A percentile compares a stretch with the other conserved stretches of the same genome.
Evolutionary conservation across 2,888 invertebrate genomes (phyloP).

Genomic region (Chalcis sispes): DNA sequence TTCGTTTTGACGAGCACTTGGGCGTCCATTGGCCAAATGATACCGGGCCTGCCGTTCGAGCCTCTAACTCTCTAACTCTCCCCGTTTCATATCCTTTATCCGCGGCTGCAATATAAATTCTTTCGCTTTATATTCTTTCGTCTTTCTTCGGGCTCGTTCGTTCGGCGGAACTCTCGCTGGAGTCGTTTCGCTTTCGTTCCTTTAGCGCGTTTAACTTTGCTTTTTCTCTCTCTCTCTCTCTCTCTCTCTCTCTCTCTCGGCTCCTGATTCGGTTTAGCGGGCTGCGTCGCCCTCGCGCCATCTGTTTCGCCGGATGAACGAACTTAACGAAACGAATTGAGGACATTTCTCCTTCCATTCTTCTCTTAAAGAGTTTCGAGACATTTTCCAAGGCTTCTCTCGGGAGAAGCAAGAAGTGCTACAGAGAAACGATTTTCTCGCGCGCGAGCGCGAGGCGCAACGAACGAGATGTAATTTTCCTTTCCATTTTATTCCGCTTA

Average conservation of each 20-base stretch:
- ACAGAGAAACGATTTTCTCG: slow-evolving; percentile 34
- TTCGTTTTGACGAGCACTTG: no score
- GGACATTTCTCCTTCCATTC: neutral
- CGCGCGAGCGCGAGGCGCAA: neutral
- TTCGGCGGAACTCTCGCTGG: neutral
- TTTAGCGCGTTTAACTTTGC: slow-evolving; percentile 3
- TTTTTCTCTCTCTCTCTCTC: neutral
- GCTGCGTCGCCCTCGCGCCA: neutral
- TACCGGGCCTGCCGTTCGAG: no score
- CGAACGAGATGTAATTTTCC: slow-evolving; percentile 28
- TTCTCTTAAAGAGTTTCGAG: slow-evolving; percentile 9
- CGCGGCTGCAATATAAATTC: neutral
- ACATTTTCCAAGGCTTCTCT: neutral
- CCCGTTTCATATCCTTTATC: no score
- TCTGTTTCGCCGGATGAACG: neutral
- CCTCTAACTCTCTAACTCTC: no score
- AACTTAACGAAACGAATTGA: slow-evolving; percentile 51
- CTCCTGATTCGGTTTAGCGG: no score
- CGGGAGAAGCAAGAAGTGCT: neutral
- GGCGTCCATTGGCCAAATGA: no score
- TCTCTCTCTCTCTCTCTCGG: neutral
- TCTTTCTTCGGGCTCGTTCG: neutral
- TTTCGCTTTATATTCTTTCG: neutral
- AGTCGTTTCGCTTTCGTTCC: no score
- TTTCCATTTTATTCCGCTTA: slow-evolving; percentile 11